Conservation (phyloP, 2,113 vertebrate genomes). For the Triplophysa rosa region DNA sequence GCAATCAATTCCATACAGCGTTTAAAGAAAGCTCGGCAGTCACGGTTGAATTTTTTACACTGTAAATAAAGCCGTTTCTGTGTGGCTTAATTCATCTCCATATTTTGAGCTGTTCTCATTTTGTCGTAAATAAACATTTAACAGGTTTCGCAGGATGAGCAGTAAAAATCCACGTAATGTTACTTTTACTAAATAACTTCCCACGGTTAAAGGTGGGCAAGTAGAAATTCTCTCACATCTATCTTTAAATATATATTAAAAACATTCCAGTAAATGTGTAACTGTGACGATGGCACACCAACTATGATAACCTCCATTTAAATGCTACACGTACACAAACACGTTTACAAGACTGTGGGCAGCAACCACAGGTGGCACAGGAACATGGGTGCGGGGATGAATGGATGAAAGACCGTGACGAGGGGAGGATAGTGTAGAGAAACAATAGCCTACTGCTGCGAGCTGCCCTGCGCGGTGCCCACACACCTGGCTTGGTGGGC, state of each 20-base stretch:
- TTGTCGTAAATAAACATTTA: slow-evolving; percentile 15
- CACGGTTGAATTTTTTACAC: slow-evolving; percentile 43
- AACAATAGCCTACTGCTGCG: slow-evolving; percentile 77
- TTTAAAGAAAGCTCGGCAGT: slow-evolving; percentile 66
- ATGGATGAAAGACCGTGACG: slow-evolving; percentile 22
- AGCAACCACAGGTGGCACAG: slow-evolving; percentile 9
- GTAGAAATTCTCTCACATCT: not conserved
- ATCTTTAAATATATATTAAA: not conserved
- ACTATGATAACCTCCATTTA: not conserved
- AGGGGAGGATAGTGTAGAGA: slow-evolving; percentile 62
- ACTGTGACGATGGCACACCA: not conserved
- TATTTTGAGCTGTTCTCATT: slow-evolving; percentile 34
- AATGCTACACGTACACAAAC: slow-evolving; percentile 50
- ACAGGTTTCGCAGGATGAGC: slow-evolving; percentile 14
- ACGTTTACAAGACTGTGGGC: slow-evolving; percentile 32
- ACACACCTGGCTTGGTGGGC: slow-evolving; percentile 95
- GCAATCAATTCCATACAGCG: slow-evolving; percentile 70
- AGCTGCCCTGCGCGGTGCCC: slow-evolving; percentile 70
- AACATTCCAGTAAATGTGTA: not conserved
- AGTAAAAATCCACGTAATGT: not conserved
- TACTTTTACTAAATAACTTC: slow-evolving; percentile 19
- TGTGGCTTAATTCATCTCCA: slow-evolving; percentile 36
- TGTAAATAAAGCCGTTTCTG: slow-evolving; percentile 57
- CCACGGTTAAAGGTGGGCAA: not conserved
- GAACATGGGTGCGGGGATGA: slow-evolving; percentile 23